Evolutionary conservation across 2,888 invertebrate species (phyloP), one percentile per base, ranked within the genome.

Genomic region (Cerastis rubricosa): DNA sequence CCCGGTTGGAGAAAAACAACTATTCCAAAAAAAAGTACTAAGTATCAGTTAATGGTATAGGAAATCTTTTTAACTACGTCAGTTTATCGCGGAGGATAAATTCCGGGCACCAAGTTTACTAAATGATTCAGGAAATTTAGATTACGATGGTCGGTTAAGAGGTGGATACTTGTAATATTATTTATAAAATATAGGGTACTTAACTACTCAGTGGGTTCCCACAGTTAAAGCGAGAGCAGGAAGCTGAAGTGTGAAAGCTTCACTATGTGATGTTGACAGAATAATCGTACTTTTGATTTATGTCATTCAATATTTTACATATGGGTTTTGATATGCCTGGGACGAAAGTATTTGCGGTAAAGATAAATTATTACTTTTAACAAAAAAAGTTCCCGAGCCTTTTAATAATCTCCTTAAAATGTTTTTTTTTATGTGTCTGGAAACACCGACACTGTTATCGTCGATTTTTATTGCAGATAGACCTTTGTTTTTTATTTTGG

Each of bases 81-180:
- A 51, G 54, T 49, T 75, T 72, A 73, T 43, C 40, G 47, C 14
- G 14, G n/a, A 35, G 35, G 45, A 70, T 85, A 72, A 72, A 70
- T 71, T 64, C 25, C 67, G 57, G n/a, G 29, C 22, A 79, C 63
- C 66, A 63, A 80, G 74, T 71, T 63, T 61, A 57, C 69, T 80
- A 73, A 81, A 70, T 84, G 49, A 66, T 79, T 81, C 66, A 79
- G 14, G 69, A 66, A 70, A 84, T 81, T 79, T 29, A 74, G 65
- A 67, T 66, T 73, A 57, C 57, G 61, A 17, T 70, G 61, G 54
- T 70, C n/a, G 61, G 79, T 80, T 80, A 74, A 84, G 69, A 70
- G 73, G 59, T 57, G 19, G 14, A 40, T 66, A 69, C 59, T 72
- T 68, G 40, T 71, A 64, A 57, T 83, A 54, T 51, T 67, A 77